phyloP scores from a whole-genome alignment of 2,113 vertebrate species.

The Lophura nycthemera region DNA sequence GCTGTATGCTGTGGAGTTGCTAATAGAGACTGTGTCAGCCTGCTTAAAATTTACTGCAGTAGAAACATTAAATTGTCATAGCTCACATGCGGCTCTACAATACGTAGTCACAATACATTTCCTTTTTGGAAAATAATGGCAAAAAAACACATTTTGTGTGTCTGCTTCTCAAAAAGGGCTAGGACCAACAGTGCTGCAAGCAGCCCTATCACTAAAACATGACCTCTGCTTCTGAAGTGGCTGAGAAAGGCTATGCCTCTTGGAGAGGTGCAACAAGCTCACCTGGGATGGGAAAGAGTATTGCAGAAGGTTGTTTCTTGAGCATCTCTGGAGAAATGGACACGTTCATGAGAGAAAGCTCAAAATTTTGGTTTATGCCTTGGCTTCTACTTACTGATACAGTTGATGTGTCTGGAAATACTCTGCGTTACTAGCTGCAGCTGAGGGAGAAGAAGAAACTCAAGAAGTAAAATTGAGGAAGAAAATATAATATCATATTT shows the following conservation, averaged over 20 bases:
- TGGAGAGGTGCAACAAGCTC: rapidly evolving
- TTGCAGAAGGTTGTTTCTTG: rapidly evolving
- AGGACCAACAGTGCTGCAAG: not conserved
- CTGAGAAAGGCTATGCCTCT: not conserved
- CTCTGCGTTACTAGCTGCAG: not conserved
- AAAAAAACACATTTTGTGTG: not conserved
- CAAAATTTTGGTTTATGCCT: not conserved
- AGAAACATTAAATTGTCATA: not conserved
- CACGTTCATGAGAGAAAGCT: not conserved
- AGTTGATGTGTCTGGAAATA: not conserved
- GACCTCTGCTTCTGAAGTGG: not conserved
- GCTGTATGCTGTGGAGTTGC: not conserved
- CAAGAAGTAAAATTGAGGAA: not conserved
- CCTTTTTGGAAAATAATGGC: rapidly evolving
- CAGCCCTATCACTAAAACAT: not conserved
- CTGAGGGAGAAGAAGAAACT: not conserved
- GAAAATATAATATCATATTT: not conserved
- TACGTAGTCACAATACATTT: not conserved
- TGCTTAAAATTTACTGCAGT: not conserved
- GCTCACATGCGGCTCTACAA: not conserved
- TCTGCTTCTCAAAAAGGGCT: not conserved
- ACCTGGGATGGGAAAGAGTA: not conserved
- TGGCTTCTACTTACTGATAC: not conserved
- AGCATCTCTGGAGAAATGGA: not conserved
- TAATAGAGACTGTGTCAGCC: not conserved